Percentiles rank a stretch among this genome's conserved stretches.
phyloP scores from a whole-genome alignment of 2,797 vertebrate species.

The Danionella dracula region DNA sequence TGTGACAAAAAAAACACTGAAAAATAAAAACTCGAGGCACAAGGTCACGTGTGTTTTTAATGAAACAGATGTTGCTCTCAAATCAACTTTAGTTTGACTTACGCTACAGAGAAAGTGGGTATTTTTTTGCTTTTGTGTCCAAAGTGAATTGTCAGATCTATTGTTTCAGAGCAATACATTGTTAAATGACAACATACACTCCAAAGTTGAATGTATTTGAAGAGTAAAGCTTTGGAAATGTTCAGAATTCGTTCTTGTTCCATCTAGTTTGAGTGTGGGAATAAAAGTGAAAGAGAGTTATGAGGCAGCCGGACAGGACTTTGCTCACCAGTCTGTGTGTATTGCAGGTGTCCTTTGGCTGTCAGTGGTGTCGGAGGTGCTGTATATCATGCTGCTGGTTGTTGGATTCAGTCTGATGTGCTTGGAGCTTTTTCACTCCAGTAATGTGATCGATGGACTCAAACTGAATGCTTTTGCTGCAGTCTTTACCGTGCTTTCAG shows the following conservation, averaged over 20 bases:
- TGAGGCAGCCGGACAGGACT: not conserved
- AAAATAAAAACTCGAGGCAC: not conserved
- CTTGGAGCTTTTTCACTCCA: slow-evolving; percentile 93
- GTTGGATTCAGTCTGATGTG: slow-evolving; percentile 98
- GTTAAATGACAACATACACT: no score
- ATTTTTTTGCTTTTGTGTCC: not conserved
- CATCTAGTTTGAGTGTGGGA: not conserved
- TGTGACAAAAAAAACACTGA: not conserved
- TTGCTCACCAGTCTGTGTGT: slow-evolving; percentile 28
- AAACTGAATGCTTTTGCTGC: slow-evolving; percentile 96
- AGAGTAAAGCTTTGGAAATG: not conserved
- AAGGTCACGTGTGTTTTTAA: not conserved
- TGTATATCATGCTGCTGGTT: slow-evolving; percentile 91
- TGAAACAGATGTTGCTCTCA: slow-evolving; percentile 7
- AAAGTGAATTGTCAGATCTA: no score
- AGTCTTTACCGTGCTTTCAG: slow-evolving; percentile 94
- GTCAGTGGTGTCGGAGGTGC: slow-evolving; percentile 90
- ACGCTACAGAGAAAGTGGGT: slow-evolving; percentile 6
- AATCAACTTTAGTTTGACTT: not conserved
- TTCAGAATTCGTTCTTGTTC: no score
- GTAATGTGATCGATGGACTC: slow-evolving; percentile 91
- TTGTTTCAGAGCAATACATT: no score
- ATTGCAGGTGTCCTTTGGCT: slow-evolving; percentile 89
- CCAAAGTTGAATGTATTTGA: no score
- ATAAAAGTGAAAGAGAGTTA: slow-evolving; percentile 31